These are phyloP conservation scores for Lates japonicus DNA, from an alignment of 2,797 vertebrate species.

Conservation along the genomic window DNA sequence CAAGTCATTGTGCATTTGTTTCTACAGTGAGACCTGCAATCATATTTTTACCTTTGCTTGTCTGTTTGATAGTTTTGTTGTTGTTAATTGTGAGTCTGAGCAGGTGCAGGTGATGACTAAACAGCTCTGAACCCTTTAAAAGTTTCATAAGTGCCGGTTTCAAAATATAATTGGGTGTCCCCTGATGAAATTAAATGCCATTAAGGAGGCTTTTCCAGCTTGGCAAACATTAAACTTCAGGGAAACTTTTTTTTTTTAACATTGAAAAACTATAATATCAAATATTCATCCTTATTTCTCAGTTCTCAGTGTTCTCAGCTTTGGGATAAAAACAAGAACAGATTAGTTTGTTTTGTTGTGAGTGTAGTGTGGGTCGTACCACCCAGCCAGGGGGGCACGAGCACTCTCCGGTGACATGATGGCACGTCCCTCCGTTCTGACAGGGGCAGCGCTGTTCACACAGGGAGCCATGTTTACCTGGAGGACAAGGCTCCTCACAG, in stretches of 20 bases:
- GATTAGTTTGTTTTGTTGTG: neutral
- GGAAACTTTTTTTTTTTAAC: neutral
- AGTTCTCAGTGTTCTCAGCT: neutral
- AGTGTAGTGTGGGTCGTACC: constrained; percentile 79
- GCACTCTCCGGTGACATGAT: constrained; percentile 95
- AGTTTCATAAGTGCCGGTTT: neutral
- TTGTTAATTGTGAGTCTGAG: neutral
- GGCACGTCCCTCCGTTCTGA: constrained; percentile 95
- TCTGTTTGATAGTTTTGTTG: neutral
- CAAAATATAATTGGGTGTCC: neutral
- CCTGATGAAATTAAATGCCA: neutral
- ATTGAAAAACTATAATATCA: neutral
- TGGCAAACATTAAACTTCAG: neutral
- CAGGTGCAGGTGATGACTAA: constrained; percentile 1
- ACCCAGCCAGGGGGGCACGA: constrained; percentile 95
- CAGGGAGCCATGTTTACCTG: constrained; percentile 93
- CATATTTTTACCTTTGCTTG: too few species aligned
- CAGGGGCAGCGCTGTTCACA: constrained; percentile 96
- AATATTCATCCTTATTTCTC: neutral
- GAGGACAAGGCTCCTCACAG: constrained; percentile 94
- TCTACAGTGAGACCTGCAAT: neutral
- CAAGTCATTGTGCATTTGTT: neutral
- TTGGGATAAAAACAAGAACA: neutral
- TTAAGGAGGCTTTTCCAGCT: neutral
- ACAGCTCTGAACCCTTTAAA: neutral